Evolutionary conservation across 2,113 vertebrate genomes (phyloP), one percentile per base, ranked within the genome.

Genomic region (Thymallus thymallus): DNA sequence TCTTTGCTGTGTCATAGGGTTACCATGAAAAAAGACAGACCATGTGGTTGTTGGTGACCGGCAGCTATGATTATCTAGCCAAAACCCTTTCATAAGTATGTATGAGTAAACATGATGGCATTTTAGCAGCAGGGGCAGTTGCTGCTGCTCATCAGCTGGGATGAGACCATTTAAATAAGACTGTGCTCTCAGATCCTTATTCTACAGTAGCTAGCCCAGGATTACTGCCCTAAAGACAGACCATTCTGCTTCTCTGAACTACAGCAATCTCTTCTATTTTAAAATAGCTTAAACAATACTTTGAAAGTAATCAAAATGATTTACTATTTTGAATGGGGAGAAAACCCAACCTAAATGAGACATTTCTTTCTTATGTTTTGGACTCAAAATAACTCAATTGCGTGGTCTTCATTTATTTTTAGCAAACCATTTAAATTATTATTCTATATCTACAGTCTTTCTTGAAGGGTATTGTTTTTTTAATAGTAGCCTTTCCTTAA

Each of bases 101-200:
- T 70, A 82, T 76, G 75, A 83, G 71, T 81, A 85, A 86, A 84
- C 82, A 82, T 22, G 20, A 60, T 77, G 80, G 65, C 64, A 79
- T 76, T 72, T 80, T 18, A 32, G 6, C 24, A 65, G 56, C 74
- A 55, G 35, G 45, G 56, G 64, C 79, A 79, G 74, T 74, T 81
- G 80, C 68, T 78, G 76, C 63, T 75, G 76, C 48, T 75, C 62
- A n/a, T 84, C 82, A 76, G 32, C 18, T 20, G 4, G 4, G 16
- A n/a, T 66, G 16, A 26, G 16, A 64, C 58, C 24, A 16, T 18
- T 18, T 51, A 51, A 51, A 51, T 51, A 14, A 16, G 48, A 51
- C 5, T 1, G 16, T 51, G 48, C 16, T 51, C 14, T 51, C 16
- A 51, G 48, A 51, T 18, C 16, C 48, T 3, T 51, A 18, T 5